Evolutionary conservation across 2,888 invertebrate genomes (phyloP), one percentile per base, ranked within the genome.

Genomic region (Hermaeophaga mercurialis): DNA sequence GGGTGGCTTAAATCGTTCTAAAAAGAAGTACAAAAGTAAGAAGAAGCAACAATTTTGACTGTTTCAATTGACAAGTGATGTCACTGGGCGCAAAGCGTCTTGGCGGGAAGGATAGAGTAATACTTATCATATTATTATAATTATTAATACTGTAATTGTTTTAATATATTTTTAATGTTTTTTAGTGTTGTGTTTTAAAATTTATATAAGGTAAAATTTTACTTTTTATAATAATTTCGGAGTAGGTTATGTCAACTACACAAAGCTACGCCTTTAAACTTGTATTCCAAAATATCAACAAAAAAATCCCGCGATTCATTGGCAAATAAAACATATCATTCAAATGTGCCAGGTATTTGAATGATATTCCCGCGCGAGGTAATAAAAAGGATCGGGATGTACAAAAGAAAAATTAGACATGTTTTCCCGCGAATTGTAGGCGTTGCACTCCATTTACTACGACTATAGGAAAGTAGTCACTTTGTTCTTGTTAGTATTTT

Each of bases 381-480:
- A 46, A 28, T 55, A 43, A 19, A 57, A 47, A 62, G 53, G 52
- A 18, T 34, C 17, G n/a, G 15, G 26, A 26, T 8, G 39, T 48
- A 33, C 41, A 52, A 61, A 52, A 52, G 50, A 52, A 56, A 50
- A 54, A 54, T 33, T 50, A 52, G 50, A 54, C 36, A n/a, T n/a
- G n/a, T 38, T 63, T 69, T 43, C 69, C 69, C 69, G 68, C 69
- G 60, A 66, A 65, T 69, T 67, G 61, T 68, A 69, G 66, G 66
- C 68, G 68, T 68, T 63, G 65, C 43, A 54, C n/a, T n/a, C 26
- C n/a, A 48, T 48, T n/a, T n/a, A n/a, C n/a, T n/a, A 48, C 48
- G 28, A 26, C 17, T 26, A 48, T n/a, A n/a, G 15, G 41, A 38
- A 41, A 24, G 26, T 17, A 19, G 19, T 33, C 1, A 33, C 8